phyloP scores from a whole-genome alignment of 2,113 vertebrate species.

The Dipodomys stephensi region DNA sequence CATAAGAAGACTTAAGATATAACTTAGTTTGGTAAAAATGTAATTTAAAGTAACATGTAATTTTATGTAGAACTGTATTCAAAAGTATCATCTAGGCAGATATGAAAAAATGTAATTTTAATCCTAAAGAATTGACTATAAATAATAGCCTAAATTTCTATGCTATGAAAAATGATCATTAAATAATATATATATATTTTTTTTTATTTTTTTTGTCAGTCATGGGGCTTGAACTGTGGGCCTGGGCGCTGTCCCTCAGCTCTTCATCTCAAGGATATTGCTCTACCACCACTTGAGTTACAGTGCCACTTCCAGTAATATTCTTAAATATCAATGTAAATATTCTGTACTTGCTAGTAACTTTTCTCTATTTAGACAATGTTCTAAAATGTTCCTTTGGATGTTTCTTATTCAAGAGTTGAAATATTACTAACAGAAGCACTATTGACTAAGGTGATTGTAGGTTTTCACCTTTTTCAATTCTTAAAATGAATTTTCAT shows the following conservation, averaged over 20 bases:
- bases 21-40: slow-evolving; percentile 28
- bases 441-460: not conserved
- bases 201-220: no score
- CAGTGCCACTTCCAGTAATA: not conserved
- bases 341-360: not conserved
- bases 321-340: slow-evolving; percentile 12
- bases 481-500: slow-evolving; percentile 51
- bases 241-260: no score
- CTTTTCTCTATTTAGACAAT: not conserved
- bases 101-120: not conserved
- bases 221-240: no score
- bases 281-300: no score
- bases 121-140: slow-evolving; percentile 9
- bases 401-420: slow-evolving; percentile 32
- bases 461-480: not conserved
- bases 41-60: slow-evolving; percentile 44
- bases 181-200: not conserved
- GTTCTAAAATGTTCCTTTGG: not conserved
- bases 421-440: slow-evolving; percentile 1
- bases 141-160: slow-evolving; percentile 41
- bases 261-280: no score
- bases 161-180: slow-evolving; percentile 29
- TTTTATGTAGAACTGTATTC: slow-evolving; percentile 48
- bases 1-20: not conserved
- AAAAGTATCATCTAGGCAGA: slow-evolving; percentile 54